Base-by-base conservation (phyloP, 2,113 vertebrate genomes). In the Forbesichthys agassizii region DNA sequence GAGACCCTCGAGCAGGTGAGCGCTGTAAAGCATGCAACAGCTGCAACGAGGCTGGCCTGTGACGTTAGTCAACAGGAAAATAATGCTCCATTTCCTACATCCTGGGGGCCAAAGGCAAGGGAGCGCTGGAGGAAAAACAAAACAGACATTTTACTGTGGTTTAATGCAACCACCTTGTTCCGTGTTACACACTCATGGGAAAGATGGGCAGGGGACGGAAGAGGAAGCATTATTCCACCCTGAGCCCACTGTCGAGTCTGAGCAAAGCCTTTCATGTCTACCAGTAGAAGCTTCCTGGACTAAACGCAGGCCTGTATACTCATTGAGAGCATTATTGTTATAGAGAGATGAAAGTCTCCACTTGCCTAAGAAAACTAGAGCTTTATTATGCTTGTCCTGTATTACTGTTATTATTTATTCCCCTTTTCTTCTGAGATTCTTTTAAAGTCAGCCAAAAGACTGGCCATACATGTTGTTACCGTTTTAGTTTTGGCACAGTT, bases 31-130 rank as follows among this genome's bases (percentile, higher is more conserved):
- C 86, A 87, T 91, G 90, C 90, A 94, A 95, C 96, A 97, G 95
- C 95, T 96, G 95, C 94, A 93, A 84, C 92, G 88, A 89, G 92
- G 88, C 90, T 89, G 90, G 88, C 78, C 86, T 72, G 78, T 92
- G 90, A 91, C 90, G 89, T 91, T 79, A 89, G 86, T 82, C 86
- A 77, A 78, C 73, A 77, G 78, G 86, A 87, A 90, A 90, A 89
- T 87, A 88, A 92, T 89, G 87, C 87, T 92, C 79, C 47, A 90
- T 92, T 93, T 92, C 91, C 92, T 92, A 82, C 92, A 92, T 91
- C 89, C 86, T 54, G 73, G 90, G 92, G 90, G 91, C 89, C 83
- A 88, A 66, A 75, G 68, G 73, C 6, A 4, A 69, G 88, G 86
- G 91, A 57, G 86, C 58, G 63, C 52, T 61, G 64, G 71, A 66